These are phyloP conservation scores for Phthorimaea operculella DNA, from an alignment of 1,140 invertebrate genomes.

Conservation along the genomic window DNA sequence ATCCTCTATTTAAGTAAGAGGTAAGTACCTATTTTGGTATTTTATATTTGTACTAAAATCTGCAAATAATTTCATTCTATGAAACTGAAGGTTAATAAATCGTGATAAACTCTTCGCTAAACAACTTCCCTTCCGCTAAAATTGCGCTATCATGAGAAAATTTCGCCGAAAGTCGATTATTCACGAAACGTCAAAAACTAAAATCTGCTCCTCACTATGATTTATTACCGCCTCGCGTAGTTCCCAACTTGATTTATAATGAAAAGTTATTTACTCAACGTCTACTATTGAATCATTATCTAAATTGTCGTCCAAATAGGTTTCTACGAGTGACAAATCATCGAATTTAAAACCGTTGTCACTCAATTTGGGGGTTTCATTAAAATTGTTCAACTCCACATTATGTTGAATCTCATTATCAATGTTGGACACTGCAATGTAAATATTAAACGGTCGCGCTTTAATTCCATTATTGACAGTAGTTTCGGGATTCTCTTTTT, in stretches of 20 bases:
- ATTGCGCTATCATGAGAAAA: background rate
- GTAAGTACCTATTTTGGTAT: too few relatives aligned
- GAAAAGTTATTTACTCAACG: background rate
- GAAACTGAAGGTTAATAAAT: background rate
- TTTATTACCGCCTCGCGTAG: background rate
- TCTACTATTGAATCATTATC: background rate
- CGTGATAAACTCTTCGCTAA: conserved; percentile 10
- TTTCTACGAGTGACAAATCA: background rate
- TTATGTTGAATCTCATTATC: conserved; percentile 36
- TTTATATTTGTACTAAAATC: too few relatives aligned
- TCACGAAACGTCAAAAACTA: background rate
- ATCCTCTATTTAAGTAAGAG: too few relatives aligned
- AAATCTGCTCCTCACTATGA: background rate
- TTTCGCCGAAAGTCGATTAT: background rate
- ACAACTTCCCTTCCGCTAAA: background rate
- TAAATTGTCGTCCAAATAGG: background rate
- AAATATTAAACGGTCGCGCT: conserved; percentile 36
- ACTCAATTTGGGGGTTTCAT: conserved; percentile 10
- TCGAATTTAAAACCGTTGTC: background rate
- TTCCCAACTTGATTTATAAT: conserved; percentile 1
- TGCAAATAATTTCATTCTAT: background rate
- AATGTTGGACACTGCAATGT: conserved; percentile 34
- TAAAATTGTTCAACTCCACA: conserved; percentile 8
- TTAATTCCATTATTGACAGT: conserved; percentile 39
- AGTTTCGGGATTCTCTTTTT: background rate